Base-by-base conservation (phyloP, 2,113 vertebrate genomes). In the Odobenus rosmarus region DNA sequence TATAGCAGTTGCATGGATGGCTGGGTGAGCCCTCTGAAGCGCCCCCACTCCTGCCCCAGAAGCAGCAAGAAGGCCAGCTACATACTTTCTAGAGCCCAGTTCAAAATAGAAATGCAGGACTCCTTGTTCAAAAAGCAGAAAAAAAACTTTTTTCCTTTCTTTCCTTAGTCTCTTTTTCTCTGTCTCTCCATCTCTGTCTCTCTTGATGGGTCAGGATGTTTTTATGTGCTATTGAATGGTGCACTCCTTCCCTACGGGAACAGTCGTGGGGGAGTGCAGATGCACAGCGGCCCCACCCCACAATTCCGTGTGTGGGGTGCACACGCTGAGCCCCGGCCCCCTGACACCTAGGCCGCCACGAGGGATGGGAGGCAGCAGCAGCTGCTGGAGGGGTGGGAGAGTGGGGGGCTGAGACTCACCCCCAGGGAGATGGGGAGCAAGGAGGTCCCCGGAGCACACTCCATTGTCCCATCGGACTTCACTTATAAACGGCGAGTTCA, bases 381-480 rank as follows among this genome's bases (percentile, higher is more conserved):
- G 7, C 39, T 28, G 53, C 74, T 31, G 64, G 67, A 87, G 14
- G 12, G 42, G 1, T 28, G 33, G 57, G 51, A 26, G 71, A 31
- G 61, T 6, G 26, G 24, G 39, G 0, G 0, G 46, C 83, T 14
- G 69, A 79, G 49, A 64, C 31, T 36, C 26, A 42, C 5, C 13
- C 14, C n/a, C 24, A 49, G 64, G 39, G 42, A 87, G 14, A 8
- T 21, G 49, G 31, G 18, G 74, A 36, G 15, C 13, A 36, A 3
- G 21, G 23, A 23, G 6, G 16, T 61, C n/a, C 26, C 21, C 1
- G 0, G 36, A 4, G 1, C 13, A 1, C 0, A 7, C 36, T 31
- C 26, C 13, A 5, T 9, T 8, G 33, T 72, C 36, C 64, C 64
- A 0, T n/a, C 1, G 0, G 55, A 67, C 55, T 15, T 84, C 23